These are phyloP conservation scores for Bettongia penicillata DNA, from an alignment of 2,113 vertebrate species.

Conservation along the genomic window DNA sequence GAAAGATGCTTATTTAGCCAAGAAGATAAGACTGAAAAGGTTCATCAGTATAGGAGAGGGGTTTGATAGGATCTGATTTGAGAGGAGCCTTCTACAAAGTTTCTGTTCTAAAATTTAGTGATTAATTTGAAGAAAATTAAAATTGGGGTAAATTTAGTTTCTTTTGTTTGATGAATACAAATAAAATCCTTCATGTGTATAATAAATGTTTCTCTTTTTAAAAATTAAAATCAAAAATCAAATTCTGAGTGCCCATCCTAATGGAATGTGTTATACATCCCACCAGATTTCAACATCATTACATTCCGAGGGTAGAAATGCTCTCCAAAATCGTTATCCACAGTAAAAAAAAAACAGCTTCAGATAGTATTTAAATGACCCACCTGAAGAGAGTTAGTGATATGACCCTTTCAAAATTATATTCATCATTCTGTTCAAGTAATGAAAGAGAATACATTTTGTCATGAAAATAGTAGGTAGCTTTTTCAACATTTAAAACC, in stretches of 20 bases:
- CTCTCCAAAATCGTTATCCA: not conserved
- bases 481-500: not conserved
- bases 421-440: not conserved
- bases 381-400: not conserved
- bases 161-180: not conserved
- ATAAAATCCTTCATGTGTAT: not conserved
- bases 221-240: not conserved
- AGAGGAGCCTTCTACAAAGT: not conserved
- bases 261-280: not conserved
- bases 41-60: not conserved
- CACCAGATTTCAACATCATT: not conserved
- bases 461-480: not conserved
- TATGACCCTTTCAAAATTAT: not conserved
- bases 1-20: not conserved
- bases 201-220: not conserved
- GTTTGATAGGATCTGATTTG: not conserved
- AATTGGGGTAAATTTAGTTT: not conserved
- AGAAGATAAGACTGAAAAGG: not conserved
- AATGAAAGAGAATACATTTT: not conserved
- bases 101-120: not conserved
- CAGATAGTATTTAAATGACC: not conserved
- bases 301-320: not conserved
- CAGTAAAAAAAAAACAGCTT: not conserved
- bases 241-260: not conserved
- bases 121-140: not conserved